Base-by-base conservation (phyloP, 1,140 invertebrate genomes). In the Sycophila sp. region DNA sequence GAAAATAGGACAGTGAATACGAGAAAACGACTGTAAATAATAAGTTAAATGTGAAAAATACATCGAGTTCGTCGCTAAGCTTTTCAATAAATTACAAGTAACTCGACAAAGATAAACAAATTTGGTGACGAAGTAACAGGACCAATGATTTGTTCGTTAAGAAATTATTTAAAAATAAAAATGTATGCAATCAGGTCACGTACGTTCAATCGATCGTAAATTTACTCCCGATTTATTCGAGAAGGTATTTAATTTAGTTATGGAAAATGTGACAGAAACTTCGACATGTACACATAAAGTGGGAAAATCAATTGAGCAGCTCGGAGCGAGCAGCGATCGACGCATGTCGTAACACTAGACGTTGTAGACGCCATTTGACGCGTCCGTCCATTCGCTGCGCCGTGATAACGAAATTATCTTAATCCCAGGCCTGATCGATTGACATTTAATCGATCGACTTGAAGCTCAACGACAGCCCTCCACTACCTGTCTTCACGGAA, bases 361-460 rank as follows among this genome's bases (percentile, higher is more conserved):
- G n/a, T n/a, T n/a, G n/a, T n/a, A n/a, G n/a, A n/a, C n/a, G n/a
- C n/a, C n/a, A n/a, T n/a, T n/a, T n/a, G n/a, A n/a, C n/a, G n/a
- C n/a, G n/a, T 51, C 15, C 40, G 32, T 26, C 30, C n/a, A 10
- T 36, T 22, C 4, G 19, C 17, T 10, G 4, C n/a, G 40, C 4
- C 24, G 8, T 72, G 75, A 74, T 78, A 78, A 78, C 77, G 69
- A 80, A 77, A 77, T 80, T 80, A 80, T 80, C 77, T 78, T 78
- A 78, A 78, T 80, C 71, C 74, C 47, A 4, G 47, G 53, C 38
- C 72, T 73, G 71, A 77, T 80, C 77, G 78, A 77, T 80, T 78
- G 79, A 78, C 79, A 76, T 74, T 77, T 77, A 80, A 75, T 78
- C 76, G 78, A 79, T 80, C 72, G 71, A 60, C 58, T 38, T 56